These are phyloP conservation scores for Ahaetulla prasina DNA, from an alignment of 2,113 vertebrate genomes.

Conservation along the genomic window DNA sequence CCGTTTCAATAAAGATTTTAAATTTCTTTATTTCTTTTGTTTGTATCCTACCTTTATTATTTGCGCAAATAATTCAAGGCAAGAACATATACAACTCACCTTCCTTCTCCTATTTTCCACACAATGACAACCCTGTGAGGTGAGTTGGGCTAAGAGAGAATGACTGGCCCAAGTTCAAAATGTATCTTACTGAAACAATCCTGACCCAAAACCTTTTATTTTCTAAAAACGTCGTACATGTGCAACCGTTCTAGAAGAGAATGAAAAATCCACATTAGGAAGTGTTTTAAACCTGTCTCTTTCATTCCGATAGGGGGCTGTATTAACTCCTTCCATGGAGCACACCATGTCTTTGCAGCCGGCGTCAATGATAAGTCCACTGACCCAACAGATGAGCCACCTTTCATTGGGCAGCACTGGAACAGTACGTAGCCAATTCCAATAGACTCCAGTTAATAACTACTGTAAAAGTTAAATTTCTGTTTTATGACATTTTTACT, in stretches of 20 bases:
- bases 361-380: conserved; percentile 88
- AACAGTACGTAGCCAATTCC: conserved; percentile 78
- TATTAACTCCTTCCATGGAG: conserved; percentile 97
- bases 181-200: neutral
- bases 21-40: neutral
- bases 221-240: neutral
- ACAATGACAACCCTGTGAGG: neutral
- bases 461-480: neutral
- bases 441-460: conserved; percentile 24
- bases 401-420: conserved; percentile 89
- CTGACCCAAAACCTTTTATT: neutral
- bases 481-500: neutral
- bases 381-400: conserved; percentile 97
- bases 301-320: conserved; percentile 78
- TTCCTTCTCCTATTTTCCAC: neutral
- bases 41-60: neutral
- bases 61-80: neutral
- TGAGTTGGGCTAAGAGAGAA: neutral
- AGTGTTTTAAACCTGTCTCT: conserved; percentile 9
- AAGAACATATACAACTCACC: neutral
- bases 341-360: conserved; percentile 96
- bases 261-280: neutral
- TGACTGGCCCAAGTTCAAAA: neutral
- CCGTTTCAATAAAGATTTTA: neutral
- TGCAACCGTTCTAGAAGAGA: fast-evolving